Conservation (phyloP, 2,113 vertebrate genomes). For the Megaleporinus macrocephalus region DNA sequence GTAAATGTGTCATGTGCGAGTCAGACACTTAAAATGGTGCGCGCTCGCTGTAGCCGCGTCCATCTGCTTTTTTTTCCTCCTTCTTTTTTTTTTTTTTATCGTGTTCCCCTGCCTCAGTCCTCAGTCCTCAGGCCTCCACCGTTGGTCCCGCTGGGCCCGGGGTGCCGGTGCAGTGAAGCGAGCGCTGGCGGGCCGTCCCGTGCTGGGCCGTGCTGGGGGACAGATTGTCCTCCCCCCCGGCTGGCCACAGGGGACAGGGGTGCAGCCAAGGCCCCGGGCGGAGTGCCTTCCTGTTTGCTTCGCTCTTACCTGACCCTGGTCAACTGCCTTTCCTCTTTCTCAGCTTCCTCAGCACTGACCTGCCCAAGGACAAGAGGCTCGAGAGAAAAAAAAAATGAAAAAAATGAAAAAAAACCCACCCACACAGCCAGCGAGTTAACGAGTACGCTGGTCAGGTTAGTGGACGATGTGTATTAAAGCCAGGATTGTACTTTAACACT, state of each 20-base stretch:
- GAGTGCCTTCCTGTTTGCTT: constrained; percentile 77
- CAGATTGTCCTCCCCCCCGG: constrained; percentile 79
- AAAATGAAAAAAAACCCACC: background rate
- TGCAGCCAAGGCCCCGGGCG: constrained; percentile 75
- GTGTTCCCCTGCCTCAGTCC: constrained; percentile 1
- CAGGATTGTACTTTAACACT: background rate
- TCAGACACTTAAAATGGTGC: constrained; percentile 9
- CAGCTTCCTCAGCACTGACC: constrained; percentile 19
- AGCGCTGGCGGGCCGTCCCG: constrained; percentile 53
- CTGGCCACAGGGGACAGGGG: constrained; percentile 69
- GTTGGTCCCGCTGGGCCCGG: constrained; percentile 63
- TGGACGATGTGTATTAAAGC: background rate
- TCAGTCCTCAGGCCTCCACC: constrained; percentile 36
- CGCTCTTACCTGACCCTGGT: constrained; percentile 74
- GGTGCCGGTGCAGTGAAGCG: constrained; percentile 71
- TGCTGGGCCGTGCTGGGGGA: constrained; percentile 77
- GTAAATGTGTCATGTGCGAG: constrained; percentile 5
- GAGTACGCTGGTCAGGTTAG: background rate
- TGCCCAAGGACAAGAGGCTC: constrained; percentile 40
- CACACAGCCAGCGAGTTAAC: background rate
- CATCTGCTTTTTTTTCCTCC: constrained; percentile 36
- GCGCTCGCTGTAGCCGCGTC: constrained; percentile 29
- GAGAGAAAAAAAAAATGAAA: too few species aligned
- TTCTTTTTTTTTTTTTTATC: background rate
- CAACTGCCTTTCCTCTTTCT: constrained; percentile 59